A percentile compares a stretch with the other conserved stretches of the same genome.
These are phyloP conservation scores for Acromyrmex charruanus DNA, from an alignment of 1,140 invertebrate genomes.

Conservation along the genomic window DNA sequence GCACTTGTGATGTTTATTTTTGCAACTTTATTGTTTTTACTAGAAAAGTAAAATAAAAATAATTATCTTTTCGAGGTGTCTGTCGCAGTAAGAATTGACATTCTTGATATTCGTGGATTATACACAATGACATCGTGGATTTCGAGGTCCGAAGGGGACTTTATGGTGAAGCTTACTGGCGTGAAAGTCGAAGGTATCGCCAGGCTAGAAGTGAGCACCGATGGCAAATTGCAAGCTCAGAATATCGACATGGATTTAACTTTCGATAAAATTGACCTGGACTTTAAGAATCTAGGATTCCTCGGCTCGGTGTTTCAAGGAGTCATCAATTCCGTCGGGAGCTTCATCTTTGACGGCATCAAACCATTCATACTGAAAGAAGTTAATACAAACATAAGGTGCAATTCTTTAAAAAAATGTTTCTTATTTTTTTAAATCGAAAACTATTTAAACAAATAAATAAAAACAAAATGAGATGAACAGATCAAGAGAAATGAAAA, in stretches of 20 bases:
- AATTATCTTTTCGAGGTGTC: constrained; percentile 87
- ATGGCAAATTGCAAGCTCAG: constrained; percentile 92
- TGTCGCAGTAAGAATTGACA: constrained; percentile 89
- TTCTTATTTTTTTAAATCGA: background rate
- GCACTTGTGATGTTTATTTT: background rate
- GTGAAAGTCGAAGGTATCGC: constrained; percentile 90
- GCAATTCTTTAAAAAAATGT: constrained; percentile 14
- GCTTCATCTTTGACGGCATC: constrained; percentile 94
- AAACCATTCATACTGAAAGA: constrained; percentile 93
- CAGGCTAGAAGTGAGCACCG: constrained; percentile 89
- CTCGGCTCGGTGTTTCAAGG: constrained; percentile 92
- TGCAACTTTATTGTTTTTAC: background rate
- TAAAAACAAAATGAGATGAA: background rate
- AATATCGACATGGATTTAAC: constrained; percentile 93
- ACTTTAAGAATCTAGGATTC: constrained; percentile 93
- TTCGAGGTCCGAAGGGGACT: constrained; percentile 90
- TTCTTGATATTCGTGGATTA: constrained; percentile 90
- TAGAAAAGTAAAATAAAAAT: constrained; percentile 2
- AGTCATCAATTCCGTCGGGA: constrained; percentile 92
- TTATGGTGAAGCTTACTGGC: constrained; percentile 90
- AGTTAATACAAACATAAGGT: constrained; percentile 89
- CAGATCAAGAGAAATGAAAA: background rate
- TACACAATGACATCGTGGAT: constrained; percentile 91
- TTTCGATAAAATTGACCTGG: constrained; percentile 92
- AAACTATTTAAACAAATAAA: background rate